Percentiles rank a stretch among this genome's conserved stretches.
Evolutionary conservation across 2,797 vertebrate genomes (phyloP).

Genomic region (Catostomus latipinnis): DNA sequence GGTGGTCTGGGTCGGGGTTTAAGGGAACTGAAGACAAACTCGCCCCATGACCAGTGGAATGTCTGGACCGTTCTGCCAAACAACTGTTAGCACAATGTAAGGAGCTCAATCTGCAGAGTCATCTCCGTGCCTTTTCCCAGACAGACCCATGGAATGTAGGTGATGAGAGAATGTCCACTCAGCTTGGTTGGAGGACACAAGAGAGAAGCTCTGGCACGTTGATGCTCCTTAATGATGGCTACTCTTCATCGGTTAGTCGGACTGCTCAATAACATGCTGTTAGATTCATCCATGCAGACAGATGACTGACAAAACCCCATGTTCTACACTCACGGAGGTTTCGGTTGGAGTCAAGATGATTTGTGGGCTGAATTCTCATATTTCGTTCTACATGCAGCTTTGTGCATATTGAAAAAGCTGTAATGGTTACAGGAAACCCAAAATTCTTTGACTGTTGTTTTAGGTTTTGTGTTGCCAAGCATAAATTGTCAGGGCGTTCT

Average conservation of each 20-base stretch:
- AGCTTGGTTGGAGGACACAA: constrained; percentile 59
- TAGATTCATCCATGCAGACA: constrained; percentile 57
- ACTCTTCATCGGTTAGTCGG: constrained; percentile 56
- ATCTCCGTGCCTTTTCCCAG: constrained; percentile 88
- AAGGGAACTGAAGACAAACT: constrained; percentile 41
- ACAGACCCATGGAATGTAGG: constrained; percentile 93
- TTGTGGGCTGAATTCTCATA: constrained; percentile 47
- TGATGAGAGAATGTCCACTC: constrained; percentile 88
- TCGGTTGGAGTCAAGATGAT: constrained; percentile 48
- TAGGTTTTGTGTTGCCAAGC: constrained; percentile 52
- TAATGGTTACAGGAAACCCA: constrained; percentile 54
- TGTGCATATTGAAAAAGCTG: constrained; percentile 54
- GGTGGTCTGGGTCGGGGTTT: constrained; percentile 51
- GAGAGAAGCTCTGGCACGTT: constrained; percentile 52
- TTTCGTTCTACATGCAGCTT: constrained; percentile 45
- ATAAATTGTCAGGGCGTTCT: constrained; percentile 38
- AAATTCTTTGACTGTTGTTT: constrained; percentile 53
- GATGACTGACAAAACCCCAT: constrained; percentile 56
- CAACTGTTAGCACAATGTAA: constrained; percentile 92
- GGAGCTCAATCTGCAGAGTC: constrained; percentile 92
- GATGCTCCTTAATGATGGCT: constrained; percentile 52
- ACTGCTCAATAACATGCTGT: constrained; percentile 44
- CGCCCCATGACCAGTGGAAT: constrained; percentile 82
- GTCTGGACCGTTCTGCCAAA: constrained; percentile 85
- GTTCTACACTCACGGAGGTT: constrained; percentile 49